Conservation (phyloP, 2,113 vertebrate genomes). For the Ailuropoda melanoleuca region DNA sequence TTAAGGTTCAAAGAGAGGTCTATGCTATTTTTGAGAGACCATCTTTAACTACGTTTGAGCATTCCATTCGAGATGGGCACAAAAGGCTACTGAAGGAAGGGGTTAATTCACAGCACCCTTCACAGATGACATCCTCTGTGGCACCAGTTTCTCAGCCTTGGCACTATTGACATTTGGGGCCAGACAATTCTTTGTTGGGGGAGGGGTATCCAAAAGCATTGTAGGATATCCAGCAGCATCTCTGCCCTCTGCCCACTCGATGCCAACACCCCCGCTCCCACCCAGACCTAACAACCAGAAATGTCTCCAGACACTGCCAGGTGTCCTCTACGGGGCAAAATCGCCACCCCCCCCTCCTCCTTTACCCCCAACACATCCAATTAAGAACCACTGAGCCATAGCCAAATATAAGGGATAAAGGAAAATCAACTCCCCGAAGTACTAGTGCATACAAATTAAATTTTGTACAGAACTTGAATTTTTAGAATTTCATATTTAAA, state of each 20-base stretch:
- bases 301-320: neutral
- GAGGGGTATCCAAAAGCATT: neutral
- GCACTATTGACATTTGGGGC: neutral
- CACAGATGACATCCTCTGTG: neutral
- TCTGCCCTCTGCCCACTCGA: neutral
- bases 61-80: neutral
- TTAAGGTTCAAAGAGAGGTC: neutral
- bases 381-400: neutral
- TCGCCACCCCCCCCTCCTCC: accelerated
- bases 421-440: neutral
- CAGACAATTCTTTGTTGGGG: neutral
- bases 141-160: neutral
- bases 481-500: conserved; percentile 24
- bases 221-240: neutral
- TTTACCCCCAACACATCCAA: neutral
- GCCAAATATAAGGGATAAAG: neutral
- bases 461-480: conserved; percentile 4
- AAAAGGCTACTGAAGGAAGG: neutral
- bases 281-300: neutral
- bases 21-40: neutral
- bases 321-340: neutral
- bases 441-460: neutral
- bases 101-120: neutral
- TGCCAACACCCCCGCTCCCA: neutral
- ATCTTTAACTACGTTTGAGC: neutral